Percentiles rank a stretch among this genome's conserved stretches.
phyloP scores from a whole-genome alignment of 2,113 vertebrate species.

The Chloropsis hardwickii region DNA sequence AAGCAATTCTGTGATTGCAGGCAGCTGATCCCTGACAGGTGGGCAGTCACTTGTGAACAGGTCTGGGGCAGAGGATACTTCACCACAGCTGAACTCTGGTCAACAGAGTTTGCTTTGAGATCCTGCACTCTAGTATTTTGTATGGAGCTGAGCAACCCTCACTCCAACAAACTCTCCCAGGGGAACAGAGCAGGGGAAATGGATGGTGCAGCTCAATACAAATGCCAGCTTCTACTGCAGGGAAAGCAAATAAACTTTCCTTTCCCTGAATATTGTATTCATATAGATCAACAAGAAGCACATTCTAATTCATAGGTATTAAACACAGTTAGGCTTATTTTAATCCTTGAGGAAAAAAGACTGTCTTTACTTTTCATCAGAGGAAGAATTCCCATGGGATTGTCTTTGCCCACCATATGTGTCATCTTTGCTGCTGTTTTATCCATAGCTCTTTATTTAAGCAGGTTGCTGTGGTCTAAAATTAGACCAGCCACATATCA shows the following conservation, averaged over 20 bases:
- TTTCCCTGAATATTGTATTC: not conserved
- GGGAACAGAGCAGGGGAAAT: not conserved
- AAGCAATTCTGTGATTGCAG: not conserved
- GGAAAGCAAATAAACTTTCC: not conserved
- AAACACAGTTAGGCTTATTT: not conserved
- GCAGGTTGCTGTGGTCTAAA: not conserved
- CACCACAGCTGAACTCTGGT: not conserved
- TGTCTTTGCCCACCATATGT: not conserved
- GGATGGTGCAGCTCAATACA: not conserved
- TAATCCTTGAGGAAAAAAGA: not conserved
- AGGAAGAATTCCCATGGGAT: not conserved
- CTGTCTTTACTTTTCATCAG: not conserved
- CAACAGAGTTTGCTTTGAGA: not conserved
- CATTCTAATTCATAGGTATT: not conserved
- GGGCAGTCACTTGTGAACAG: not conserved
- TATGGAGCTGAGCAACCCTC: not conserved
- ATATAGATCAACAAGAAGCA: not conserved
- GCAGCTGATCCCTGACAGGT: not conserved
- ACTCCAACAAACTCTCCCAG: not conserved
- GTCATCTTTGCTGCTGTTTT: not conserved
- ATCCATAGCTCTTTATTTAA: not conserved
- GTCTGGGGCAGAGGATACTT: not conserved
- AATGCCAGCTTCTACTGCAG: not conserved
- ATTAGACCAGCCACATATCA: not conserved
- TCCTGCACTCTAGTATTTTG: not conserved